These are phyloP conservation scores for Metalampra italica DNA, from an alignment of 2,888 invertebrate species.

Conservation along the genomic window DNA sequence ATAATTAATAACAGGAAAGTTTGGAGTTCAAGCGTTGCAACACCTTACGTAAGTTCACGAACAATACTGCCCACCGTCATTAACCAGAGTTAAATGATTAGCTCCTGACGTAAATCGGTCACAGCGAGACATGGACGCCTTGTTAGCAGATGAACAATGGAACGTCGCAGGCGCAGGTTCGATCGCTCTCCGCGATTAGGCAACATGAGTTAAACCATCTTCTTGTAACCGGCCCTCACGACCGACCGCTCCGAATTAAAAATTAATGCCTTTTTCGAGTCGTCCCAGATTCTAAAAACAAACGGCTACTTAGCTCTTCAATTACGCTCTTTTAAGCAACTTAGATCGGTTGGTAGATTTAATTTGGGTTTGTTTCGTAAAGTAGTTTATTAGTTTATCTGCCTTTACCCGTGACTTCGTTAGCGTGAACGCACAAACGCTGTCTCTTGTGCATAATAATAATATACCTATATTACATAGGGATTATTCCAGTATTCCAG, in stretches of 20 bases:
- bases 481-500: too few species aligned
- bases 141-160: slow-evolving; percentile 43
- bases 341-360: slow-evolving; percentile 7
- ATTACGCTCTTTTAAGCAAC: slow-evolving; percentile 16
- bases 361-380: slow-evolving; percentile 8
- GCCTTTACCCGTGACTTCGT: neutral
- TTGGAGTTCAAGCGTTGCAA: slow-evolving; percentile 36
- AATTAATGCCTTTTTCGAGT: slow-evolving; percentile 41
- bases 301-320: slow-evolving; percentile 23
- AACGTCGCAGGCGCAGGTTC: neutral
- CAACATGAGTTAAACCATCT: slow-evolving; percentile 21
- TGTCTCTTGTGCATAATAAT: too few species aligned
- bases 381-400: slow-evolving; percentile 26
- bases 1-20: slow-evolving; percentile 65
- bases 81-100: slow-evolving; percentile 45
- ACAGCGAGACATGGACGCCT: slow-evolving; percentile 32
- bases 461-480: too few species aligned
- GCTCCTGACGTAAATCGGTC: slow-evolving; percentile 65
- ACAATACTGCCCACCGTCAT: slow-evolving; percentile 41
- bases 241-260: slow-evolving; percentile 54
- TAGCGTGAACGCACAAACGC: too few species aligned
- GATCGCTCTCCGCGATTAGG: slow-evolving; percentile 2
- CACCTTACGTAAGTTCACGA: slow-evolving; percentile 29
- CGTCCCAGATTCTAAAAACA: slow-evolving; percentile 39
- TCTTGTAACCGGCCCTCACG: slow-evolving; percentile 32